phyloP scores from a whole-genome alignment of 2,113 vertebrate species.

The Panthera leo region DNA sequence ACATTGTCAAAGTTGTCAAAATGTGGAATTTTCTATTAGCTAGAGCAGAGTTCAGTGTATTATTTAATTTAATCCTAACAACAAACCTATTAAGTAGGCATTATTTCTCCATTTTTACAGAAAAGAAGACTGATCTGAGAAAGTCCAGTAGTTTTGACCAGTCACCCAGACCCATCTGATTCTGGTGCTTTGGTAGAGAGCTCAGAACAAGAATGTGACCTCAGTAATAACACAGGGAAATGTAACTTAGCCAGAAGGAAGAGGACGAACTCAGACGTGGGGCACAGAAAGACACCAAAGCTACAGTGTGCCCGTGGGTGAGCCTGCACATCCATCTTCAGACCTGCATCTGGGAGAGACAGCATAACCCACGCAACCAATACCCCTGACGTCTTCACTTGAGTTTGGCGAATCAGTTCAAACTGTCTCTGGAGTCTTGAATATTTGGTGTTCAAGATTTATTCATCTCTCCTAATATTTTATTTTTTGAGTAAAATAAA shows the following conservation, averaged over 20 bases:
- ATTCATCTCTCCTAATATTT: not conserved
- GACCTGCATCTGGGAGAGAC: not conserved
- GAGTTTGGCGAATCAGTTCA: not conserved
- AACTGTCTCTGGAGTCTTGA: not conserved
- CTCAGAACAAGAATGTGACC: not conserved
- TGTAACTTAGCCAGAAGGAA: not conserved
- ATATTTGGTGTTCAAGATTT: not conserved
- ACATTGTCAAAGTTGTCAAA: not conserved
- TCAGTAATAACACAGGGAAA: not conserved
- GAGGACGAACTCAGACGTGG: not conserved
- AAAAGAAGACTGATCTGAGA: not conserved
- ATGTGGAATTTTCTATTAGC: not conserved
- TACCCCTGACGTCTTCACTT: not conserved
- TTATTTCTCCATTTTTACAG: not conserved
- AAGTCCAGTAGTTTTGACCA: not conserved
- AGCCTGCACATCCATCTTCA: not conserved
- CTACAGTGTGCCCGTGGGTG: not conserved
- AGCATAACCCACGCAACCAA: not conserved
- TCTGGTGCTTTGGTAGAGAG: not conserved
- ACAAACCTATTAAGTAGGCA: not conserved
- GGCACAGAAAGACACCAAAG: not conserved
- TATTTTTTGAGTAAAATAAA: too few species aligned
- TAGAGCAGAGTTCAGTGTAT: not conserved
- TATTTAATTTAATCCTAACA: not conserved
- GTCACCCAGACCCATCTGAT: not conserved